Evolutionary conservation across 1,140 invertebrate species (phyloP).

Genomic region (Hormaphis cornu): DNA sequence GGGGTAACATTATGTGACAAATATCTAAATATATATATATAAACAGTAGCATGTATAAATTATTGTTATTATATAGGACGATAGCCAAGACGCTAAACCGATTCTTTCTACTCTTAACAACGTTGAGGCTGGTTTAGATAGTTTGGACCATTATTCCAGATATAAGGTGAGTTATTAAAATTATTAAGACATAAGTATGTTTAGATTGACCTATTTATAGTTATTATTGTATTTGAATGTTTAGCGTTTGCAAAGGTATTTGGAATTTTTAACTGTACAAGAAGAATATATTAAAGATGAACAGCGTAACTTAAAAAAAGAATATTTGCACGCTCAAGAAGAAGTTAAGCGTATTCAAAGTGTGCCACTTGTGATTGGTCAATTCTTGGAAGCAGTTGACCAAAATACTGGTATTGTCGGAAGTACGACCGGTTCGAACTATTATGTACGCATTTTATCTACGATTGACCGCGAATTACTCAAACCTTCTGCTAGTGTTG

Average conservation of each 20-base stretch:
- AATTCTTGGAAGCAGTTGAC: slow-evolving; percentile 96
- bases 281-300: slow-evolving; percentile 99
- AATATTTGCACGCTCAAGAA: slow-evolving; percentile 95
- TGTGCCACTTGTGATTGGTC: slow-evolving; percentile 93
- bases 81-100: slow-evolving; percentile 51
- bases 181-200: slow-evolving; percentile 87
- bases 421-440: slow-evolving; percentile 82
- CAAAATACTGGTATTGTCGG: slow-evolving; percentile 93
- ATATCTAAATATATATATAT: not conserved
- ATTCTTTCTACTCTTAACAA: slow-evolving; percentile 39
- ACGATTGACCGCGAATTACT: slow-evolving; percentile 93
- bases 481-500: slow-evolving; percentile 91
- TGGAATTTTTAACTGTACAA: slow-evolving; percentile 95
- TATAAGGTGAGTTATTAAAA: slow-evolving; percentile 66
- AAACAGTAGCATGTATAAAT: not conserved
- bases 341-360: slow-evolving; percentile 96
- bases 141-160: slow-evolving; percentile 43
- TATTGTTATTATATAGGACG: slow-evolving; percentile 42
- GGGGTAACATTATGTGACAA: not conserved
- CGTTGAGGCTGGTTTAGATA: slow-evolving; percentile 18
- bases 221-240: slow-evolving; percentile 37
- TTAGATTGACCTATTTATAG: slow-evolving; percentile 44
- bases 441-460: slow-evolving; percentile 92
- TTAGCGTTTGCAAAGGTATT: slow-evolving; percentile 85
- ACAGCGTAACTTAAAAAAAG: slow-evolving; percentile 93